phyloP scores from a whole-genome alignment of 2,888 invertebrate genomes.

The Noctua janthe region DNA sequence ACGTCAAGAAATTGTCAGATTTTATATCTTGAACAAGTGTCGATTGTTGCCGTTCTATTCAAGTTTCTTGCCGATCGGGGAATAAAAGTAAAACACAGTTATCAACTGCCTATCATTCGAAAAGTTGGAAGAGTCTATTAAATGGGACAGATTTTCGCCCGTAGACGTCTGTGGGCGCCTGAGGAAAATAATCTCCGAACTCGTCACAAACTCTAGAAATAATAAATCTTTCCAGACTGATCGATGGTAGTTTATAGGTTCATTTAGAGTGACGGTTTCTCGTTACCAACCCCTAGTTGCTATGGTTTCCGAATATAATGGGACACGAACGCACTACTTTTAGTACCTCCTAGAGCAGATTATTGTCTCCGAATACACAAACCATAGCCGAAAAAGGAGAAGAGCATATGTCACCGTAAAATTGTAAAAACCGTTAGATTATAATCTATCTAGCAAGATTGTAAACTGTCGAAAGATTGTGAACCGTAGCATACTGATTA shows the following conservation, averaged over 20 bases:
- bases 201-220: slow-evolving; percentile 15
- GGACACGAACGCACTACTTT: neutral
- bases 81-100: slow-evolving; percentile 43
- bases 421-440: too few species aligned
- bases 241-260: neutral
- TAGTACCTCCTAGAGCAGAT: neutral
- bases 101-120: slow-evolving; percentile 24
- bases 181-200: slow-evolving; percentile 11
- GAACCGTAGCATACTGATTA: too few species aligned
- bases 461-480: too few species aligned
- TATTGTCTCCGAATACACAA: neutral
- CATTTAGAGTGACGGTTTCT: neutral
- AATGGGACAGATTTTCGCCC: slow-evolving; percentile 26
- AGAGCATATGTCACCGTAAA: too few species aligned
- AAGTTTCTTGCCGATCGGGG: slow-evolving; percentile 25
- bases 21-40: slow-evolving; percentile 24
- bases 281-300: slow-evolving; percentile 5
- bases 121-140: slow-evolving; percentile 31
- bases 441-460: too few species aligned
- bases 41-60: neutral
- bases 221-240: slow-evolving; percentile 11
- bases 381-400: neutral
- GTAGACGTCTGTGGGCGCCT: neutral
- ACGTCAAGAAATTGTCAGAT: slow-evolving; percentile 13
- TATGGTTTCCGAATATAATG: neutral